Evolutionary conservation across 1,140 invertebrate species (phyloP), one percentile per base, ranked within the genome.

Genomic region (Anagrus nilaparvatae): DNA sequence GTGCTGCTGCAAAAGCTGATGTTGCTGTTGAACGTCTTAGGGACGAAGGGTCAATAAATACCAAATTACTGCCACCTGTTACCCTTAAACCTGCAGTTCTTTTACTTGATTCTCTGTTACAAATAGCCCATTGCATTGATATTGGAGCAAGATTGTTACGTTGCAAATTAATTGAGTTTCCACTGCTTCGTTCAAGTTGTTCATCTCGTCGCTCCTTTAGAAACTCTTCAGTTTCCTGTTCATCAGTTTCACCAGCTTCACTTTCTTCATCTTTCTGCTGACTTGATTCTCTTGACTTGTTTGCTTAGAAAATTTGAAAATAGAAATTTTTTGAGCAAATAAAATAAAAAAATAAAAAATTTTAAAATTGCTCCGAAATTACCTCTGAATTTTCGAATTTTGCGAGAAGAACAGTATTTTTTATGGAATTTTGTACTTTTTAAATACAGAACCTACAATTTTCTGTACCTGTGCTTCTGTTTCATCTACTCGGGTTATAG

Each of bases 31-130:
- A 81, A n/a, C 89, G 76, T 32, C 89, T 73, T 47, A 93, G 67
- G 8, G 87, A 83, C 32, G 84, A 77, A 1, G 89, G 87, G 67
- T 95, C 91, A 52, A 95, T 92, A 65, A 94, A 95, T 27, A 95
- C 88, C 31, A 94, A 71, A 50, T 87, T 88, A 49, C 82, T 86
- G 13, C 82, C 80, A 52, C 78, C 77, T 24, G 79, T 73, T 33
- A 83, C 69, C 7, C 80, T 70, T 23, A 82, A 74, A 27, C 76
- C 74, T 46, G 76, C 66, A 18, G 77, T 70, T 30, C 75, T 65
- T 4, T 72, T 72, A 42, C 52, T 61, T 13, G 72, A 66, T 52
- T 78, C 82, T 34, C 84, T 69, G 47, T 76, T 84, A 59, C 92
- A 72, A 44, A 96, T 87, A 2, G 91, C 92, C 91, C 92, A n/a